Percentiles rank a stretch among this genome's conserved stretches.
Conservation (phyloP, 2,888 invertebrate genomes). For the Myopa testacea region DNA sequence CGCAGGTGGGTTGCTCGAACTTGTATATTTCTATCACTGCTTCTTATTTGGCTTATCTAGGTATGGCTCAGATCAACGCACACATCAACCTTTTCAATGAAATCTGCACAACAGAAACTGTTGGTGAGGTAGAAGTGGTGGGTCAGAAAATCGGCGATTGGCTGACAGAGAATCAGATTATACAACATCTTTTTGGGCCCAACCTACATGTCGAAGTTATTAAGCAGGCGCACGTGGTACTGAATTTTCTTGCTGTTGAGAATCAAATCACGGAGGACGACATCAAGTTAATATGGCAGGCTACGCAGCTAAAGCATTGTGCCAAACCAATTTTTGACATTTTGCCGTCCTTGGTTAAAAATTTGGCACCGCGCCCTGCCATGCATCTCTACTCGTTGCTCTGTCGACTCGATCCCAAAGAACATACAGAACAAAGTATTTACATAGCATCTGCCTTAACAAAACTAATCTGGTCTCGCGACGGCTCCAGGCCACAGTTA, state of each 20-base stretch:
- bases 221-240: slow-evolving; percentile 92
- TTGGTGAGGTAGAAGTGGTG: slow-evolving; percentile 86
- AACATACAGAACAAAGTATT: slow-evolving; percentile 93
- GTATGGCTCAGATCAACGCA: slow-evolving; percentile 92
- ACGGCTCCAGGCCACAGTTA: slow-evolving; percentile 69
- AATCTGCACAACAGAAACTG: slow-evolving; percentile 87
- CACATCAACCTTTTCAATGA: slow-evolving; percentile 93
- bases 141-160: slow-evolving; percentile 88
- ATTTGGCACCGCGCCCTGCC: slow-evolving; percentile 88
- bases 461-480: slow-evolving; percentile 91
- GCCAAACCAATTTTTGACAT: slow-evolving; percentile 93
- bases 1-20: slow-evolving; percentile 73
- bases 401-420: slow-evolving; percentile 88
- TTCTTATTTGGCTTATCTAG: slow-evolving; percentile 48
- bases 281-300: slow-evolving; percentile 93
- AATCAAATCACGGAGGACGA: slow-evolving; percentile 90
- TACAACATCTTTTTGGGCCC: slow-evolving; percentile 96
- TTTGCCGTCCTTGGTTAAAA: slow-evolving; percentile 89
- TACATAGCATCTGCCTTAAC: slow-evolving; percentile 90
- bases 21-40: neutral
- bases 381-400: slow-evolving; percentile 88
- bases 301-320: slow-evolving; percentile 94
- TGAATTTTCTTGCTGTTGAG: slow-evolving; percentile 93
- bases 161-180: slow-evolving; percentile 89
- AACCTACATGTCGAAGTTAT: slow-evolving; percentile 96